Evolutionary conservation across 2,797 vertebrate genomes (phyloP).

Genomic region (Anguilla megastoma): DNA sequence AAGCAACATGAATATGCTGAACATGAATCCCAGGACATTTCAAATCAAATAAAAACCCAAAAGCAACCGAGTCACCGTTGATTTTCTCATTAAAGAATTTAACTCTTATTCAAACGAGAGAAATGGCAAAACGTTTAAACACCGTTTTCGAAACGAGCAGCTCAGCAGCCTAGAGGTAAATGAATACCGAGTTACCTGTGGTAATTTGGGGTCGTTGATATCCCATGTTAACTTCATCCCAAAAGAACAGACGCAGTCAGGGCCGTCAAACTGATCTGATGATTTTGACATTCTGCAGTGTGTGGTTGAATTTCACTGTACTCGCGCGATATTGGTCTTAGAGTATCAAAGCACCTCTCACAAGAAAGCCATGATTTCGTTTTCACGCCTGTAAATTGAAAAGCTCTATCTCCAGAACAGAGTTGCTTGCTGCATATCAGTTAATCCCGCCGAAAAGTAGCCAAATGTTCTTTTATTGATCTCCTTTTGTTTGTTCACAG

Average conservation of each 20-base stretch:
- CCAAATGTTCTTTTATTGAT: constrained; percentile 19
- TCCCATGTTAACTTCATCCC: constrained; percentile 93
- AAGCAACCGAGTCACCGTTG: not conserved
- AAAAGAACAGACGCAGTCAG: constrained; percentile 57
- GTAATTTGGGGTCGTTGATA: constrained; percentile 93
- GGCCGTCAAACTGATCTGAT: constrained; percentile 63
- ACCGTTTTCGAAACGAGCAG: not conserved
- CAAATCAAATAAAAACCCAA: not conserved
- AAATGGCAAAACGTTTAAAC: not conserved
- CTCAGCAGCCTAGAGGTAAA: not conserved
- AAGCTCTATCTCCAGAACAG: not conserved
- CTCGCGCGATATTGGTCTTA: not conserved
- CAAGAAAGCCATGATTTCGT: not conserved
- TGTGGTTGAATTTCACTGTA: not conserved
- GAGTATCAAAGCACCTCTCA: not conserved
- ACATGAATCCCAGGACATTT: not conserved
- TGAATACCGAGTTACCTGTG: constrained; percentile 77
- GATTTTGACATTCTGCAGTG: constrained; percentile 64
- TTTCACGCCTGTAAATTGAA: not conserved
- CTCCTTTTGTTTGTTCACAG: not conserved
- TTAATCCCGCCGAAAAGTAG: constrained; percentile 6
- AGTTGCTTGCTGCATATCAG: not conserved
- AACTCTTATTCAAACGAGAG: not conserved
- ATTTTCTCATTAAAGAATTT: not conserved
- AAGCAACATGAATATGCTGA: not conserved